These are phyloP conservation scores for Oreochromis tanganicae DNA, from an alignment of 2,113 vertebrate species.

Conservation along the genomic window DNA sequence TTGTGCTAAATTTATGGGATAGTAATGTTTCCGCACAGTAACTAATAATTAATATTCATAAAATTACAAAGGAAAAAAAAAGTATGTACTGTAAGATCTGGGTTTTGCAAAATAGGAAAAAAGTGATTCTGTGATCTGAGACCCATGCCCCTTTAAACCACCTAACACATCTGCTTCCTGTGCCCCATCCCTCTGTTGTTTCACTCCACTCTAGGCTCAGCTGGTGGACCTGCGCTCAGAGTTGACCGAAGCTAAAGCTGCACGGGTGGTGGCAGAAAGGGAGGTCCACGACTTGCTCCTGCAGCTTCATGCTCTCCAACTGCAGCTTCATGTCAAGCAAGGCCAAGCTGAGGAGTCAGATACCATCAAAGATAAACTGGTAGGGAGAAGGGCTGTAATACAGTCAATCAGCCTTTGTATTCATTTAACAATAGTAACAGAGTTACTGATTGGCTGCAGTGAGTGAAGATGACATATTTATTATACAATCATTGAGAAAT, in stretches of 20 bases:
- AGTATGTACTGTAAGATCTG: background rate
- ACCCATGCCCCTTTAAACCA: background rate
- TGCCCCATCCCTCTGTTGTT: background rate
- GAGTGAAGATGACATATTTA: background rate
- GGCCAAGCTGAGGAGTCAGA: slow-evolving; percentile 87
- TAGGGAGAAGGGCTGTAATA: slow-evolving; percentile 55
- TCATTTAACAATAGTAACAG: background rate
- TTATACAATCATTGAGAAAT: background rate
- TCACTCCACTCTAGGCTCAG: slow-evolving; percentile 79
- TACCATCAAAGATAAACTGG: slow-evolving; percentile 90
- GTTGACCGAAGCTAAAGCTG: slow-evolving; percentile 87
- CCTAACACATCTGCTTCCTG: fast-evolving
- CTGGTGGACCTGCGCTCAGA: slow-evolving; percentile 93
- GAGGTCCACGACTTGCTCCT: slow-evolving; percentile 95
- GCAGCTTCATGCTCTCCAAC: slow-evolving; percentile 90
- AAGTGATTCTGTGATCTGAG: background rate
- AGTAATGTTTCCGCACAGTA: background rate
- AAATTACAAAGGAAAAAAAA: background rate
- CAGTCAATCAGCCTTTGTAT: no score
- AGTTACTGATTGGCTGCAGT: background rate
- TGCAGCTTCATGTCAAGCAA: slow-evolving; percentile 89
- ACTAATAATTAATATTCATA: background rate
- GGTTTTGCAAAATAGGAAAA: background rate
- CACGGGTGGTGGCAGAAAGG: slow-evolving; percentile 83
- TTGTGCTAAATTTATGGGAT: background rate